These are phyloP conservation scores for Clinocottus analis DNA, from an alignment of 2,113 vertebrate species.

Conservation along the genomic window DNA sequence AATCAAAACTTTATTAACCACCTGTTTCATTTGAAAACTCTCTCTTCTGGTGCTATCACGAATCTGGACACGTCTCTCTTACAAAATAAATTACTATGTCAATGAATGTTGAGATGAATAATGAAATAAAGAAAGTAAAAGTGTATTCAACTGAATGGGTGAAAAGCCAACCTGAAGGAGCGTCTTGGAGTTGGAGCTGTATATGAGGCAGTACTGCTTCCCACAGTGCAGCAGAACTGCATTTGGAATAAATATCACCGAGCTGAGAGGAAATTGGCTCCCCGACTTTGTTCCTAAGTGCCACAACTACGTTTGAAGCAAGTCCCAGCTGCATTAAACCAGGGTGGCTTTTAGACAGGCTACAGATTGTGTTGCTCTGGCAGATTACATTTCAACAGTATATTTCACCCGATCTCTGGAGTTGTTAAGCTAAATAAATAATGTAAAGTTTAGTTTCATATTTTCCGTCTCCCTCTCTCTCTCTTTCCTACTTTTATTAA, in stretches of 20 bases:
- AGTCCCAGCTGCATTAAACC: background rate
- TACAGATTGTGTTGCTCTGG: background rate
- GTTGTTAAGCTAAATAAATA: background rate
- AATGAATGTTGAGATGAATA: too few species aligned
- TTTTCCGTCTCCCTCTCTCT: background rate
- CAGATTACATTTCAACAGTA: background rate
- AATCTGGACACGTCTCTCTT: too few species aligned
- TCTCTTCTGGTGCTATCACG: too few species aligned
- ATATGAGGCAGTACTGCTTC: background rate
- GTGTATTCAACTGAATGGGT: background rate
- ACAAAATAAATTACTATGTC: too few species aligned
- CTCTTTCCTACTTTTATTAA: background rate
- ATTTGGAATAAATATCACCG: conserved; percentile 4
- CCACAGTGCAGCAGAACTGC: background rate
- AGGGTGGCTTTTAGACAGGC: background rate
- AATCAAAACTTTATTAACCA: too few species aligned
- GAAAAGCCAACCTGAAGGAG: conserved; percentile 1
- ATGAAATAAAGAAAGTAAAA: background rate
- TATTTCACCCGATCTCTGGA: background rate
- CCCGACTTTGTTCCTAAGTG: background rate
- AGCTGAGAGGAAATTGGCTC: background rate
- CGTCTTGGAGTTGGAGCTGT: background rate
- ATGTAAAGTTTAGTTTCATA: background rate
- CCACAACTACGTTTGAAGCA: background rate
- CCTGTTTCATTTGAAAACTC: too few species aligned